phyloP scores from a whole-genome alignment of 2,888 invertebrate species.

The Caenorhabditis afra region DNA sequence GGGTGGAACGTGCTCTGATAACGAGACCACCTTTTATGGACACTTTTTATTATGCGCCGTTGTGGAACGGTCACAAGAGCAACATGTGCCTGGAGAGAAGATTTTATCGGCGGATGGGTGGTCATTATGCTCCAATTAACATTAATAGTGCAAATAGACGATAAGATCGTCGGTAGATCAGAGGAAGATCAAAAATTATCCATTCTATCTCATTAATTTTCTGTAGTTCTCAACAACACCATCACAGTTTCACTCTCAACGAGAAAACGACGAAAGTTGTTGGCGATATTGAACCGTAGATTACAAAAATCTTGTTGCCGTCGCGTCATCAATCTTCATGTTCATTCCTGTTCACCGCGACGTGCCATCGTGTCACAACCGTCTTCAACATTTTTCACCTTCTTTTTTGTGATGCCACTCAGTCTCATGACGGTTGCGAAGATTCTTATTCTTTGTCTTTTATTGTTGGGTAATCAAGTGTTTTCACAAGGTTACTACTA shows the following conservation, averaged over 20 bases:
- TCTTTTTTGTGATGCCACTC: background rate
- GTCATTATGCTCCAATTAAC: background rate
- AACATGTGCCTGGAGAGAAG: constrained; percentile 7
- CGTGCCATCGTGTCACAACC: background rate
- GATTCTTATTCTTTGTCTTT: constrained; percentile 31
- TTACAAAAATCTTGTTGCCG: constrained; percentile 45
- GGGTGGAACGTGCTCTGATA: constrained; percentile 42
- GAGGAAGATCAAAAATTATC: no score
- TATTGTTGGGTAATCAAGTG: constrained; percentile 19
- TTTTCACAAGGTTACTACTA: constrained; percentile 62
- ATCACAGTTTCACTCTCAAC: constrained; percentile 14
- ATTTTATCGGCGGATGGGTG: background rate
- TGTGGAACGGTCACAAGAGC: constrained; percentile 46
- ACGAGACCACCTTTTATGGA: constrained; percentile 40
- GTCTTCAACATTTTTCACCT: constrained; percentile 6
- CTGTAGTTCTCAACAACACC: no score
- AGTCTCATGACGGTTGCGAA: constrained; percentile 42
- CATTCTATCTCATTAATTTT: no score
- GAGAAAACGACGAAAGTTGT: background rate
- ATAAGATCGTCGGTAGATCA: no score
- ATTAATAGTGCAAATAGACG: no score
- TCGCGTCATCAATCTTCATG: constrained; percentile 48
- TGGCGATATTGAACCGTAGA: constrained; percentile 29
- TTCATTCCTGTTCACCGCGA: constrained; percentile 27
- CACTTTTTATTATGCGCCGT: constrained; percentile 38